These are phyloP conservation scores for Metaphire vulgaris DNA, from an alignment of 1,140 invertebrate genomes.

Conservation along the genomic window DNA sequence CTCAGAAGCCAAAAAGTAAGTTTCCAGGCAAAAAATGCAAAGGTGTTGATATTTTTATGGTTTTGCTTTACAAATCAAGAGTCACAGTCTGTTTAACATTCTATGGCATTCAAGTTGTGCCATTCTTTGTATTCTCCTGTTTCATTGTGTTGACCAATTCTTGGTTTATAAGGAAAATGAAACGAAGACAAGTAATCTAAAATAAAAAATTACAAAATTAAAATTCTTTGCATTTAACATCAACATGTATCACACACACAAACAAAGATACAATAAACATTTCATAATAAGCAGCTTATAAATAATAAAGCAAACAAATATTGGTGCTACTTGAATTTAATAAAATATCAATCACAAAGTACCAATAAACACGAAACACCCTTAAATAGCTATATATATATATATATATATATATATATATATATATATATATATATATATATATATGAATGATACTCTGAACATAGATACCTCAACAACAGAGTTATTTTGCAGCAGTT, in stretches of 20 bases:
- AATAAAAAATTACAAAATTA: background rate
- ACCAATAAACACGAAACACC: background rate
- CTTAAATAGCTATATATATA: too few relatives aligned
- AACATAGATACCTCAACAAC: constrained; percentile 74
- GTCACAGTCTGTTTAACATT: too few relatives aligned
- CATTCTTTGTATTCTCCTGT: too few relatives aligned
- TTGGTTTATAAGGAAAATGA: background rate
- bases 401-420: too few relatives aligned
- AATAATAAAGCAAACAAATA: background rate
- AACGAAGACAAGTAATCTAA: background rate
- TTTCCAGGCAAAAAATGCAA: too few relatives aligned
- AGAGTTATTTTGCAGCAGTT: constrained; percentile 80
- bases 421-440: too few relatives aligned
- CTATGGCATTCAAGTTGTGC: too few relatives aligned
- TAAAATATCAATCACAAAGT: background rate
- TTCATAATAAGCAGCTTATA: background rate
- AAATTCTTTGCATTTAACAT: background rate
- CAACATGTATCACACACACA: background rate
- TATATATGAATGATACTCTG: background rate
- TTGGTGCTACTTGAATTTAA: background rate
- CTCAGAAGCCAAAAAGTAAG: too few relatives aligned
- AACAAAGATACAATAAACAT: background rate
- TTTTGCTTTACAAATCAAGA: too few relatives aligned
- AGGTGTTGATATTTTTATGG: too few relatives aligned
- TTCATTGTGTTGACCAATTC: background rate